phyloP scores from a whole-genome alignment of 2,888 invertebrate species.

The Sericinus montela region DNA sequence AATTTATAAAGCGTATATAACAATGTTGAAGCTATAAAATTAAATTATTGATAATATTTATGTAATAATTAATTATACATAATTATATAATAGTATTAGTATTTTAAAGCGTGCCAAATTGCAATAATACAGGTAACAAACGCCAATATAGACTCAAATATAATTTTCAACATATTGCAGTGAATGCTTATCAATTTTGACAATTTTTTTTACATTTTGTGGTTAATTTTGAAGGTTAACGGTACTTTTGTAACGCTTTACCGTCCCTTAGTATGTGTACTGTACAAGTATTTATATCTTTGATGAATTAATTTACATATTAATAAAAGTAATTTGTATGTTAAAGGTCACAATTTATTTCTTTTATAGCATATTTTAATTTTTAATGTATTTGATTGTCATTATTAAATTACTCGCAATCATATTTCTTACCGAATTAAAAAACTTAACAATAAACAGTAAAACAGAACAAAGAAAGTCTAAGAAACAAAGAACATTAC shows the following conservation, averaged over 20 bases:
- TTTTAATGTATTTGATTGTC: too few relatives aligned
- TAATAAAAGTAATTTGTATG: background rate
- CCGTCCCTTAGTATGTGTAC: slow-evolving; percentile 14
- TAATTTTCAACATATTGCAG: slow-evolving; percentile 13
- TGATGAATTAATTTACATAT: background rate
- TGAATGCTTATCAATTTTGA: slow-evolving; percentile 16
- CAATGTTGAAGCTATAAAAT: slow-evolving; percentile 41
- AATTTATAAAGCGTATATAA: slow-evolving; percentile 44
- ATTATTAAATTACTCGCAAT: slow-evolving; percentile 10
- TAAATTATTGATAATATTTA: slow-evolving; percentile 41
- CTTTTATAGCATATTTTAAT: background rate
- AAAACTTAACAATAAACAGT: too few relatives aligned
- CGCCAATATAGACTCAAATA: slow-evolving; percentile 53
- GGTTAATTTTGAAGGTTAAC: background rate
- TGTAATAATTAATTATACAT: slow-evolving; percentile 31
- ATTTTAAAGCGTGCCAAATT: slow-evolving; percentile 53
- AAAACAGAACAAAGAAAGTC: too few relatives aligned
- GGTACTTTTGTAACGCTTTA: slow-evolving; percentile 9
- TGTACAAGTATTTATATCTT: background rate
- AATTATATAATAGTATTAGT: slow-evolving; percentile 21
- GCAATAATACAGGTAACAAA: slow-evolving; percentile 58
- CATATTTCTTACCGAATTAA: too few relatives aligned
- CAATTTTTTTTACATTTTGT: background rate
- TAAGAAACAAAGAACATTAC: too few relatives aligned
- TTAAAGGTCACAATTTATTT: background rate